Base-by-base conservation (phyloP, 2,797 vertebrate species). In the Antennarius maculatus region DNA sequence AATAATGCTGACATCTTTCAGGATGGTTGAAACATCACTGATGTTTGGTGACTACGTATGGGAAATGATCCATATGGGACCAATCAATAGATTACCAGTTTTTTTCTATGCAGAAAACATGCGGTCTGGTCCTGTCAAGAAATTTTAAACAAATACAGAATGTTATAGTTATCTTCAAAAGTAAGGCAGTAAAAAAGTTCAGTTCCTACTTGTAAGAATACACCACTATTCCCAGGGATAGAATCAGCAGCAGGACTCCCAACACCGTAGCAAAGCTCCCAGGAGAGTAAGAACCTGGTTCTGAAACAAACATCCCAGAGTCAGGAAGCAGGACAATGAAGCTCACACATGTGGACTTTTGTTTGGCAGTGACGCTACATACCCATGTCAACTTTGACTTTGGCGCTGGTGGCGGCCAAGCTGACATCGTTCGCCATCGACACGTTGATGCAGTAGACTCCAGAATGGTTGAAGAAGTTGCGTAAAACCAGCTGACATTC, bases 381-480 rank as follows among this genome's bases (percentile, higher is more conserved):
- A 94, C 95, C 90, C 80, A 94, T 91, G 80, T 91, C 91, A 0
- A 98, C 59, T 11, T 89, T 90, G 73, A 98, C 89, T 39, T 91
- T 95, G 54, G 97, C 90, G 73, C 92, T 97, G 64, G 95, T 89
- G 70, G 91, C 82, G 1, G 96, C 96, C 69, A 97, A 85, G 66
- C 95, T 94, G 74, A 95, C 93, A 10, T 94, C 92, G 52, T 96
- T 95, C 72, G 94, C 91, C 93, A 98, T 66, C 23, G 96, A 96
- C 76, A 99, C 93, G 23, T 97, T 98, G 82, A 98, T 93, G 87
- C 97, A 98, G 86, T 95, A 98, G 78, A 93, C 82, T 0, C 97
- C 97, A 0, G 94, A 95, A 43, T 92, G 78, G 3, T 95, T 94
- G 86, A 99, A 94, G 77, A 89, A 90, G 83, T 96, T 96, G 41